phyloP scores from a whole-genome alignment of 2,888 invertebrate genomes.

The Seira musarum region DNA sequence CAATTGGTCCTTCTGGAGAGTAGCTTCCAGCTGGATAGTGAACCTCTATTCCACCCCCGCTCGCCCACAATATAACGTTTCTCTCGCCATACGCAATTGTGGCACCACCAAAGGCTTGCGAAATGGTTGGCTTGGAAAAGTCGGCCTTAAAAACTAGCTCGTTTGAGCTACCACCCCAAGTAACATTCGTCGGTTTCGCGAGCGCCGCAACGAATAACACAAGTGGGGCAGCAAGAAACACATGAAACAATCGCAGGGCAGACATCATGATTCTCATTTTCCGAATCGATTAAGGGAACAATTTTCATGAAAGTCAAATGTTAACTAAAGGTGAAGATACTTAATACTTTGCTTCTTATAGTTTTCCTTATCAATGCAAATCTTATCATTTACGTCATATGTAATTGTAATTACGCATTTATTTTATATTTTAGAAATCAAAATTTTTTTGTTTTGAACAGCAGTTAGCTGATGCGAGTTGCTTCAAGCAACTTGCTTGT shows the following conservation, averaged over 20 bases:
- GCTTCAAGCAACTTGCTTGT: too few species aligned
- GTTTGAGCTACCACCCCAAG: background rate
- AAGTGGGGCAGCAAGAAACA: conserved; percentile 12
- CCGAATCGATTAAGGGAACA: too few species aligned
- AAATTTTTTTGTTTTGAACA: too few species aligned
- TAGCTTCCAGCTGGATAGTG: conserved; percentile 62
- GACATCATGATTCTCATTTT: too few species aligned
- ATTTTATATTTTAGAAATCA: too few species aligned
- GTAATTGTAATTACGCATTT: too few species aligned
- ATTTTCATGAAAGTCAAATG: too few species aligned
- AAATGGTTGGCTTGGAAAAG: conserved; percentile 55
- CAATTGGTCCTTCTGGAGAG: conserved; percentile 50
- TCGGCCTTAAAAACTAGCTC: conserved; percentile 58
- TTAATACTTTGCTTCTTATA: background rate
- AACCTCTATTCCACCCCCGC: conserved; percentile 64
- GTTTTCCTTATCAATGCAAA: background rate
- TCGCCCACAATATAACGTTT: conserved; percentile 60
- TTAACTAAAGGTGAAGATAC: too few species aligned
- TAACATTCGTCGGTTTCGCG: too few species aligned
- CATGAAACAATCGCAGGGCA: too few species aligned
- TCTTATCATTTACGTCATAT: background rate
- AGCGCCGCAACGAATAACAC: too few species aligned
- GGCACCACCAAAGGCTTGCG: conserved; percentile 61
- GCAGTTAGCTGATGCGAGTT: too few species aligned
- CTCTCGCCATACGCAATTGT: conserved; percentile 57